Evolutionary conservation across 1,140 invertebrate species (phyloP), one percentile per base, ranked within the genome.

Genomic region (Papilio xuthus): DNA sequence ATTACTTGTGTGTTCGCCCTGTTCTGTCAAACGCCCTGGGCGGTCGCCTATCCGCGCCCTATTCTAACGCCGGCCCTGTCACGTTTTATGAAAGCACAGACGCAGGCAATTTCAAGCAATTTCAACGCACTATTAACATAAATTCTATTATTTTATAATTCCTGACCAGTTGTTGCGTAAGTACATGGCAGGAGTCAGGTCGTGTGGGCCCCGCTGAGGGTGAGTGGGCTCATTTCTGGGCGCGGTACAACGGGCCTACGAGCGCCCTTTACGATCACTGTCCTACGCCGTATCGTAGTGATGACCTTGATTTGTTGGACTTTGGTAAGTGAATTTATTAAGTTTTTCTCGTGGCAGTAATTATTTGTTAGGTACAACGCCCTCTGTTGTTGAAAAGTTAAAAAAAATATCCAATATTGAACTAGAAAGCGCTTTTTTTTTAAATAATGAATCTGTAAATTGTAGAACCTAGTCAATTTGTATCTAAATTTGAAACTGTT

Each of bases 141-240:
- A 18, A 15, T 10, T 32, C 10, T 32, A 32, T 0, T 18, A n/a
- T 15, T 18, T 32, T 37, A 60, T 50, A 8, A 67, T 70, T 78
- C 15, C 12, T 56, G 6, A 41, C 0, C 81, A 89, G 87, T 44
- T 86, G 85, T 79, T 90, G 89, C 67, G 81, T 88, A 1, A 88
- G 86, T 78, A 87, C 83, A 4, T 93, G 88, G 84, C 84, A 87
- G 73, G 89, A 90, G 50, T 83, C 18, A 20, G 53, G 74, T 53
- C 32, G 42, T 44, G 60, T 73, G 28, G 26, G 78, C 15, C 15
- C 67, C 13, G 63, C 79, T 6, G 82, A 86, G 2, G 89, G 89
- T 2, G 92, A 93, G 78, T 93, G 92, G 92, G 85, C 80, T 28
- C 83, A 84, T 56, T 93, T 93, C 85, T 93, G 92, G 92, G 89